These are phyloP conservation scores for Ophiothrix spiculata DNA, from an alignment of 35 echinoderm and acorn worm species.

Conservation along the genomic window DNA sequence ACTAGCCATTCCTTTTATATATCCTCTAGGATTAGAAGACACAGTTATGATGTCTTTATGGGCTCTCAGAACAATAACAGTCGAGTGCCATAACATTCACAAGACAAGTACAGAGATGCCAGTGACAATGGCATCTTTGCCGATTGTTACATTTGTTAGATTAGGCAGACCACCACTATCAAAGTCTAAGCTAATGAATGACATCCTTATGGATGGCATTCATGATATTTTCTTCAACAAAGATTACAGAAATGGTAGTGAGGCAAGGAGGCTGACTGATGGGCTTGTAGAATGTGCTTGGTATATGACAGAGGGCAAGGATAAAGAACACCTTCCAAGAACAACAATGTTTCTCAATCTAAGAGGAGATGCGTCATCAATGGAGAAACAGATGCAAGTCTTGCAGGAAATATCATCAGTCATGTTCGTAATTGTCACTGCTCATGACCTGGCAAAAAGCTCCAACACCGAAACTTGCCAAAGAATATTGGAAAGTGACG, in stretches of 20 bases:
- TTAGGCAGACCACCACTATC: background rate
- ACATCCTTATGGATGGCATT: background rate
- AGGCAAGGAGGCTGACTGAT: too few species aligned
- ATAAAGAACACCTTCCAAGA: too few species aligned
- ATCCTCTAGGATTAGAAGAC: conserved; percentile 23
- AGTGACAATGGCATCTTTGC: background rate
- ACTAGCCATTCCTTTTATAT: conserved; percentile 21
- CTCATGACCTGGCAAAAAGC: too few species aligned
- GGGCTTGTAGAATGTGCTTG: too few species aligned
- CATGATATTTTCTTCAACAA: background rate
- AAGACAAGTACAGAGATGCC: background rate
- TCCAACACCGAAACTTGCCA: too few species aligned
- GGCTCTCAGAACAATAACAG: conserved; percentile 18
- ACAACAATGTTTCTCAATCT: too few species aligned
- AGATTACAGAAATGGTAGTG: background rate
- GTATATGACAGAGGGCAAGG: too few species aligned
- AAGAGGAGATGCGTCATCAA: too few species aligned
- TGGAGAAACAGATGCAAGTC: too few species aligned
- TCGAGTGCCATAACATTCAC: background rate
- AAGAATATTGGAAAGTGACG: too few species aligned
- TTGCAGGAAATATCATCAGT: too few species aligned
- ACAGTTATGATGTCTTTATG: conserved; percentile 1
- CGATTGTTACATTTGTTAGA: background rate
- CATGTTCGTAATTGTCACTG: too few species aligned
- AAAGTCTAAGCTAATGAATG: conserved; percentile 5